These are phyloP conservation scores for Sula dactylatra DNA, from an alignment of 2,113 vertebrate species.

Conservation along the genomic window DNA sequence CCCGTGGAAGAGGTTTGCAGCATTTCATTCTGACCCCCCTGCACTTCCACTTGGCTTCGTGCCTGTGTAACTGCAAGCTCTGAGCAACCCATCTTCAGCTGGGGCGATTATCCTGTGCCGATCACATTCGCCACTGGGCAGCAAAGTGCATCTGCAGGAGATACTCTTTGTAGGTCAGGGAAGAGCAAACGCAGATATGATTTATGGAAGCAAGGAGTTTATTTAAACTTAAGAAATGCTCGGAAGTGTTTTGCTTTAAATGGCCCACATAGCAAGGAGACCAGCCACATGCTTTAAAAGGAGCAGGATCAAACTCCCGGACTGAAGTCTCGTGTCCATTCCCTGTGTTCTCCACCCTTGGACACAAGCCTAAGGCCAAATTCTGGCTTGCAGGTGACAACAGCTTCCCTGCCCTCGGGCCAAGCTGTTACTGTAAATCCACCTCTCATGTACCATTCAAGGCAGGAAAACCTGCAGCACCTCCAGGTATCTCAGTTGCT, in stretches of 20 bases:
- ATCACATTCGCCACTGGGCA: neutral
- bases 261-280: neutral
- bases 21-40: neutral
- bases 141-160: neutral
- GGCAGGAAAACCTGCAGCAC: neutral
- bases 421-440: neutral
- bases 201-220: neutral
- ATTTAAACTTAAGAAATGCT: neutral
- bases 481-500: neutral
- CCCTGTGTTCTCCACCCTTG: accelerated
- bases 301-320: neutral
- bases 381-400: neutral
- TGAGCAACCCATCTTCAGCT: neutral
- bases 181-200: neutral
- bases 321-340: neutral
- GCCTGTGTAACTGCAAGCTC: neutral
- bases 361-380: neutral
- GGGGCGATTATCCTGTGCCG: neutral
- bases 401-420: neutral
- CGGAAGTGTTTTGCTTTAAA: neutral
- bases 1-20: neutral
- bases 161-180: neutral
- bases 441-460: neutral
- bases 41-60: neutral
- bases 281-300: neutral